phyloP scores from a whole-genome alignment of 2,888 invertebrate genomes.

The Dasypogon diadema region DNA sequence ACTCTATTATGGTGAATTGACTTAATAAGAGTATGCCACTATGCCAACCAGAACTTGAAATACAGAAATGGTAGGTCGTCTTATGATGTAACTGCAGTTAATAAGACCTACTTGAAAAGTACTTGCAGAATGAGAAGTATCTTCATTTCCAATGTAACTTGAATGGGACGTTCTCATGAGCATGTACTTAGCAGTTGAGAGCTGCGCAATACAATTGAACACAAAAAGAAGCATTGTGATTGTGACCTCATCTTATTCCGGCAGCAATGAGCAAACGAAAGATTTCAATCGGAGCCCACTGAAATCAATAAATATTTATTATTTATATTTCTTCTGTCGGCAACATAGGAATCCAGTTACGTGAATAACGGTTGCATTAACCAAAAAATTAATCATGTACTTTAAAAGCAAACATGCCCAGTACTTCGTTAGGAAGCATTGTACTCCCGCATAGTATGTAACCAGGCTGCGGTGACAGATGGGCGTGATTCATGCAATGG shows the following conservation, averaged over 20 bases:
- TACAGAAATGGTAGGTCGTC: conserved; percentile 3
- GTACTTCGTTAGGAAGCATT: too few species aligned
- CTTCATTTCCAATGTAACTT: conserved; percentile 9
- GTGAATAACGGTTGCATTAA: too few species aligned
- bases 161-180: not conserved
- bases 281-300: too few species aligned
- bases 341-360: too few species aligned
- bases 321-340: too few species aligned
- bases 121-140: not conserved
- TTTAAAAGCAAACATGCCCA: too few species aligned
- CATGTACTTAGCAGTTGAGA: conserved; percentile 8
- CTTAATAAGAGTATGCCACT: conserved; percentile 10
- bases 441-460: conserved; percentile 3
- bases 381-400: too few species aligned
- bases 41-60: conserved; percentile 26
- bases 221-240: too few species aligned
- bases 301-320: too few species aligned
- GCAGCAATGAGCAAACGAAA: too few species aligned
- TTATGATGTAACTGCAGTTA: conserved; percentile 19
- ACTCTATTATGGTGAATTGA: not conserved
- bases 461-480: conserved; percentile 36
- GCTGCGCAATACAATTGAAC: conserved; percentile 47
- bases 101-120: not conserved
- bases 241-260: too few species aligned
- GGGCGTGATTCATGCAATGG: conserved; percentile 60